These are phyloP conservation scores for Phymatocera aterrima DNA, from an alignment of 2,888 invertebrate species.

Conservation along the genomic window DNA sequence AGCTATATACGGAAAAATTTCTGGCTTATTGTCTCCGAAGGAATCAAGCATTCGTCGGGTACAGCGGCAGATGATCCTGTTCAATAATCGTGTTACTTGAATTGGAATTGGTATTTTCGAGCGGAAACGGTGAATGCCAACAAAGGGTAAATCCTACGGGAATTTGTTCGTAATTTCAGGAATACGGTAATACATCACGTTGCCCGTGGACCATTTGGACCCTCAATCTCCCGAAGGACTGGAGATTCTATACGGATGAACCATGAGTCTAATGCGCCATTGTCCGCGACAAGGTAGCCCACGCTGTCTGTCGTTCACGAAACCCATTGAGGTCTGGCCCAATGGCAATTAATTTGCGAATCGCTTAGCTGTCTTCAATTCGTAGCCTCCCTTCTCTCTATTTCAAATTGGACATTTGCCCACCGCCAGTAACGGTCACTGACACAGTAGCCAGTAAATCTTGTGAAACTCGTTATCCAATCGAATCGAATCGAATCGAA, in stretches of 20 bases:
- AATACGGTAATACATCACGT: constrained; percentile 38
- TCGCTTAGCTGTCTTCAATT: constrained; percentile 42
- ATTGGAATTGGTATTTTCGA: not conserved
- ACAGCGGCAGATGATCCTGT: not conserved
- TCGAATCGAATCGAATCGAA: not conserved
- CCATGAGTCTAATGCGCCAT: constrained; percentile 29
- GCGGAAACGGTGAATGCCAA: constrained; percentile 19
- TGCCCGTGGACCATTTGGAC: constrained; percentile 38
- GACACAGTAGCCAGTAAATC: constrained; percentile 14
- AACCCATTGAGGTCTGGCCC: constrained; percentile 37
- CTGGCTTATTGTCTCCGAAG: not conserved
- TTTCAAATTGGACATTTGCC: not conserved
- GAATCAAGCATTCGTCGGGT: not conserved
- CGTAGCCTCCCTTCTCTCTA: constrained; percentile 17
- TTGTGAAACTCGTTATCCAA: not conserved
- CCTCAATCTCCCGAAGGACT: constrained; percentile 38
- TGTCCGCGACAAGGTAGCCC: constrained; percentile 37
- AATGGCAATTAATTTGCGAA: constrained; percentile 41
- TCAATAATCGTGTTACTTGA: constrained; percentile 5
- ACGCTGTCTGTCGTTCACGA: constrained; percentile 29
- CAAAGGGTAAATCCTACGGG: constrained; percentile 16
- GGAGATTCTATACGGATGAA: constrained; percentile 18
- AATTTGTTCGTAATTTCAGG: constrained; percentile 38
- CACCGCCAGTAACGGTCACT: constrained; percentile 3
- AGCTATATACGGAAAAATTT: too few relatives aligned